Evolutionary conservation across 92 coral and sea anemone genomes (phyloP).

Genomic region (Meandrina meandrites): DNA sequence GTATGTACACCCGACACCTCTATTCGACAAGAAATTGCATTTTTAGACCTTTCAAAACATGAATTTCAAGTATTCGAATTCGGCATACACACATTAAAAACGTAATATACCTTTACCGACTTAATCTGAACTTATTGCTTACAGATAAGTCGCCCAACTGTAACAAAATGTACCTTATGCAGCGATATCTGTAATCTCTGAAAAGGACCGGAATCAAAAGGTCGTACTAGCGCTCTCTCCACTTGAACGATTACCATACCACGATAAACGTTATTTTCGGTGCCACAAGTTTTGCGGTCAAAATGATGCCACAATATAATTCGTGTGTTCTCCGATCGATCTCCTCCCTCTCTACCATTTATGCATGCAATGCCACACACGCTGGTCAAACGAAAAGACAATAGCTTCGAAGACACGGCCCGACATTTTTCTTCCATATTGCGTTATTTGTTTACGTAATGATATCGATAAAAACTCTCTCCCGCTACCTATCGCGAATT

Average conservation of each 20-base stretch:
- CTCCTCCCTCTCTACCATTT: not conserved
- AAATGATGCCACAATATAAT: not conserved
- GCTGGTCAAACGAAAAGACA: not conserved
- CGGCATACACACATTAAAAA: not conserved
- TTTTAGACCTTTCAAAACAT: not conserved
- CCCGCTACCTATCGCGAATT: not conserved
- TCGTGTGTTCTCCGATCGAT: not conserved
- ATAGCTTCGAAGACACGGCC: not conserved
- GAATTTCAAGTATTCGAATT: not conserved
- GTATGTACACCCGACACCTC: too few relatives aligned
- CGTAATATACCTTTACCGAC: not conserved
- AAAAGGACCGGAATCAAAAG: not conserved
- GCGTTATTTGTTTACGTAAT: slow-evolving; percentile 19
- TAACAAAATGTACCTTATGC: not conserved
- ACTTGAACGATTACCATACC: not conserved
- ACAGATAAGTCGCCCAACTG: not conserved
- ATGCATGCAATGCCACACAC: not conserved
- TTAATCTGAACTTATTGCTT: slow-evolving; percentile 18
- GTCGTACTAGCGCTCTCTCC: not conserved
- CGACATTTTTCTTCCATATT: not conserved
- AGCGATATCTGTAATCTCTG: not conserved
- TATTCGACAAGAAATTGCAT: not conserved
- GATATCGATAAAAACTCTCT: not conserved
- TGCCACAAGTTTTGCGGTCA: not conserved
- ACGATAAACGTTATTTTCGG: not conserved